Evolutionary conservation across 2,113 vertebrate genomes (phyloP).

Genomic region (Hassar affinis): DNA sequence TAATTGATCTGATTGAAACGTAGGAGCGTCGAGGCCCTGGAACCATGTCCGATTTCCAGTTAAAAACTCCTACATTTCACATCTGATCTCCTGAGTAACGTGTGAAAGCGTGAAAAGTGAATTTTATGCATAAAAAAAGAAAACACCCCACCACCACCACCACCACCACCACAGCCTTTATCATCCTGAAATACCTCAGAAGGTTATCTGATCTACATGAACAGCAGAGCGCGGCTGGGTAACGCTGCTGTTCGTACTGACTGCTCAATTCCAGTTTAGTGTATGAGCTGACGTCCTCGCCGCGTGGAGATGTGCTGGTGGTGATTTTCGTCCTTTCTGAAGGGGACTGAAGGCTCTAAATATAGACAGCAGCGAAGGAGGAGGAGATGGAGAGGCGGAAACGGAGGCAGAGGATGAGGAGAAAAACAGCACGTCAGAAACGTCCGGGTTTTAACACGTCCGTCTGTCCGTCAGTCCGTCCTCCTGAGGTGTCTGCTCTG

Average conservation of each 20-base stretch:
- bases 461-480: background rate
- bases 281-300: background rate
- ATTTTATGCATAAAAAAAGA: too few species aligned
- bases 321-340: conserved; percentile 32
- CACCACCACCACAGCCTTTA: too few species aligned
- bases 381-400: conserved; percentile 44
- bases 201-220: background rate
- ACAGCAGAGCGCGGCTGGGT: background rate
- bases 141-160: too few species aligned
- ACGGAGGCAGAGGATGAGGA: background rate
- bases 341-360: conserved; percentile 50
- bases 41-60: too few species aligned
- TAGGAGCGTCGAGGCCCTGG: background rate
- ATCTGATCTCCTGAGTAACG: too few species aligned
- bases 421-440: background rate
- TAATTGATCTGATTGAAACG: background rate
- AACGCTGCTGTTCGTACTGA: background rate
- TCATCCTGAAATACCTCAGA: background rate
- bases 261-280: background rate
- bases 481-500: too few species aligned
- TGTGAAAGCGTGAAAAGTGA: too few species aligned
- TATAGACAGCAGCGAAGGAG: conserved; percentile 49
- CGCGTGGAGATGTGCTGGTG: background rate
- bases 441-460: background rate
- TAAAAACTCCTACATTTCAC: background rate